Conservation (phyloP, 2,113 vertebrate species). For the Toxotes jaculatrix region DNA sequence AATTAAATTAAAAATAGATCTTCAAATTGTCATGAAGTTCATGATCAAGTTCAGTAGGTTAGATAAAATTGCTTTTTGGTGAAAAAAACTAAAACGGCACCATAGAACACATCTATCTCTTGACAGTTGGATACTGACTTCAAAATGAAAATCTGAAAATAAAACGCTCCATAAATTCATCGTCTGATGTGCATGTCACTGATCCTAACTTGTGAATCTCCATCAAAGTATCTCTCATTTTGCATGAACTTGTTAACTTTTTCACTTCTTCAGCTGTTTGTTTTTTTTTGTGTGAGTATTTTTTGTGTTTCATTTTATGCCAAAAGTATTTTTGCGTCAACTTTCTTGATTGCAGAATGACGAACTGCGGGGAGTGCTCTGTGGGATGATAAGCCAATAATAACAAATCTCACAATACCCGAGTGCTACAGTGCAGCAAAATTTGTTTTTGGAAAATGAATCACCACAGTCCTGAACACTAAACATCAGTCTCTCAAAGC, state of each 20-base stretch:
- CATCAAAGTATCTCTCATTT: neutral
- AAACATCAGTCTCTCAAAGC: conserved; percentile 43
- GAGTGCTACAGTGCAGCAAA: conserved; percentile 26
- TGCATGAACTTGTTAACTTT: neutral
- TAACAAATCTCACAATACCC: conserved; percentile 43
- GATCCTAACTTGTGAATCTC: neutral
- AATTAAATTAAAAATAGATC: neutral
- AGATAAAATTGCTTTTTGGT: neutral
- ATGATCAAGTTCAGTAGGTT: neutral
- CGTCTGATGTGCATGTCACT: neutral
- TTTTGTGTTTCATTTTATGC: neutral
- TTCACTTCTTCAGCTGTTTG: neutral
- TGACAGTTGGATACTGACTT: neutral
- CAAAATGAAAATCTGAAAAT: neutral
- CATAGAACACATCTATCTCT: neutral
- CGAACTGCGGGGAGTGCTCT: conserved; percentile 9
- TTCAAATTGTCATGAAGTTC: neutral
- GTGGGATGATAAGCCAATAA: conserved; percentile 43
- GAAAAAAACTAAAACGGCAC: neutral
- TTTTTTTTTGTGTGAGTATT: neutral
- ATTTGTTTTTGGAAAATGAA: conserved; percentile 46
- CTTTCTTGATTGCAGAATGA: conserved; percentile 21
- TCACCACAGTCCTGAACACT: conserved; percentile 21
- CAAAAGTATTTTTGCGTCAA: neutral
- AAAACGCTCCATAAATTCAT: neutral